Evolutionary conservation across 2,888 invertebrate genomes (phyloP).

Genomic region (Eledona agricola): DNA sequence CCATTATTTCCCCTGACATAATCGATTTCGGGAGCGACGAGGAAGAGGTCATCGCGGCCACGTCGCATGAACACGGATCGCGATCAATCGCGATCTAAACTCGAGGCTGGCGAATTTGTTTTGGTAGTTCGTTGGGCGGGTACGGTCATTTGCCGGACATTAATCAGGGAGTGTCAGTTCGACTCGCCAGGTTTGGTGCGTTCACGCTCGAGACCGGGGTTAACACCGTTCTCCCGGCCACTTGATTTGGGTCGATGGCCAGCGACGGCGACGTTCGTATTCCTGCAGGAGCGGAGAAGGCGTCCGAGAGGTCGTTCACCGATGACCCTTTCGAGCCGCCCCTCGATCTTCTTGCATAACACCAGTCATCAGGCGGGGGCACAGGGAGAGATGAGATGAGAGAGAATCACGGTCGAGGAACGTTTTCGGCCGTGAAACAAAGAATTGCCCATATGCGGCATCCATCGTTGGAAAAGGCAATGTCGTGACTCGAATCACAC

Average conservation of each 20-base stretch:
- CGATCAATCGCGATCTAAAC: too few species aligned
- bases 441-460: constrained; percentile 17
- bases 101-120: constrained; percentile 28
- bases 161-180: constrained; percentile 37
- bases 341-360: constrained; percentile 33
- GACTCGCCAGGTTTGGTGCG: constrained; percentile 31
- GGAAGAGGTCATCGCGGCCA: too few species aligned
- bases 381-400: background rate
- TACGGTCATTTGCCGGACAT: constrained; percentile 30
- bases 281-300: constrained; percentile 37
- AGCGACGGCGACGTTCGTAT: constrained; percentile 28
- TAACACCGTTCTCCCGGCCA: constrained; percentile 28
- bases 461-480: constrained; percentile 20
- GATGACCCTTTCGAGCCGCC: constrained; percentile 36
- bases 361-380: constrained; percentile 25
- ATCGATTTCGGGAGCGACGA: constrained; percentile 13
- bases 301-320: constrained; percentile 36
- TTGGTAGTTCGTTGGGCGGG: constrained; percentile 36
- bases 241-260: constrained; percentile 44
- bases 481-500: constrained; percentile 47
- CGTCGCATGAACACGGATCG: too few species aligned
- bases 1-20: constrained; percentile 21
- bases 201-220: constrained; percentile 24
- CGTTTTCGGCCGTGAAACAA: constrained; percentile 12
- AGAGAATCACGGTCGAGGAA: background rate